phyloP scores from a whole-genome alignment of 2,797 vertebrate species.

The Sorex maritimensis region DNA sequence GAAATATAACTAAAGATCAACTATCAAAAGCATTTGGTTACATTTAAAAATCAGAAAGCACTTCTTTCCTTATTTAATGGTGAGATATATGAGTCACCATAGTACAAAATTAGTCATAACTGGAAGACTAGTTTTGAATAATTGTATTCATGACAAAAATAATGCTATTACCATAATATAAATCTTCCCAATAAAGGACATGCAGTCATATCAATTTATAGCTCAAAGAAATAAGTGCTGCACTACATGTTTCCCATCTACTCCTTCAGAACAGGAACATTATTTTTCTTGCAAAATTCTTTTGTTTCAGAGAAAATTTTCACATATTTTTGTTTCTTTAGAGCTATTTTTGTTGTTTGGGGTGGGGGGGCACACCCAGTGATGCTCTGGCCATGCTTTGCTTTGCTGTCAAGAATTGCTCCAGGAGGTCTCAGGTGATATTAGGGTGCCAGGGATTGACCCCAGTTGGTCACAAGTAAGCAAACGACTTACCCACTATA shows the following conservation, averaged over 20 bases:
- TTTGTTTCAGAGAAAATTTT: slow-evolving; percentile 60
- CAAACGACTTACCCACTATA: too few relatives aligned
- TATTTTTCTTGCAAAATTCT: slow-evolving; percentile 62
- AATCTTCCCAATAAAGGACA: slow-evolving; percentile 83
- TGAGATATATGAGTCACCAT: slow-evolving; percentile 84
- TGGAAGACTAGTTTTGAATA: slow-evolving; percentile 83
- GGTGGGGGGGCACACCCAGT: too few relatives aligned
- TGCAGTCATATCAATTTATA: slow-evolving; percentile 74
- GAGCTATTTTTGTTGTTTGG: background rate
- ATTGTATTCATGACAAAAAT: slow-evolving; percentile 86
- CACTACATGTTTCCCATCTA: slow-evolving; percentile 63
- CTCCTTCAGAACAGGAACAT: slow-evolving; percentile 24
- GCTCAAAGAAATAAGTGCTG: slow-evolving; percentile 67
- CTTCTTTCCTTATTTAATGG: slow-evolving; percentile 76
- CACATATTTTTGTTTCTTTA: slow-evolving; percentile 49
- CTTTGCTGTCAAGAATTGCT: too few relatives aligned
- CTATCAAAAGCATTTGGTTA: slow-evolving; percentile 61
- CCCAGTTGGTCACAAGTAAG: too few relatives aligned
- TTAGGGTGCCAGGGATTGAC: too few relatives aligned
- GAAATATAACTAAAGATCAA: slow-evolving; percentile 32
- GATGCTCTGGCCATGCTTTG: too few relatives aligned
- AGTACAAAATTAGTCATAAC: slow-evolving; percentile 85
- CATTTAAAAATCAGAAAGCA: slow-evolving; percentile 63
- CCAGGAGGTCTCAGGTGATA: too few relatives aligned
- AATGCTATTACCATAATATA: slow-evolving; percentile 81